Evolutionary conservation across 2,797 vertebrate genomes (phyloP).

Genomic region (Malurus leucopterus): DNA sequence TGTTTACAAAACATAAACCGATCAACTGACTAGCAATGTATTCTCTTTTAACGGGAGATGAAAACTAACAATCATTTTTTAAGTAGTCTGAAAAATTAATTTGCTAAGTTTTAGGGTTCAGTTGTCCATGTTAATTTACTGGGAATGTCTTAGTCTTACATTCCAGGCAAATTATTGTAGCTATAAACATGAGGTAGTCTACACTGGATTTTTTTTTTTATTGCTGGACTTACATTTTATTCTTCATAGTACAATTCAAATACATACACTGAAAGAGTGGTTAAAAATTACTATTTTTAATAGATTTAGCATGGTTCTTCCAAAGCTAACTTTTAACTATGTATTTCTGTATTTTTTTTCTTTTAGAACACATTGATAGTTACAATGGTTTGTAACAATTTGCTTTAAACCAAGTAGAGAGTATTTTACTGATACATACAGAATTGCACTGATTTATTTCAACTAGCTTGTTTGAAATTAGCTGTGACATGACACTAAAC

Average conservation of each 20-base stretch:
- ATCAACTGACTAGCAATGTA: background rate
- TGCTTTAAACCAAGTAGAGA: background rate
- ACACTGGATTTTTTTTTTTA: background rate
- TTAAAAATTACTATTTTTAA: background rate
- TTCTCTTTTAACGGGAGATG: background rate
- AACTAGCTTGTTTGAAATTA: background rate
- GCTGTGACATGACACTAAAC: background rate
- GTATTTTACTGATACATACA: background rate
- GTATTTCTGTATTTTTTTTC: fast-evolving
- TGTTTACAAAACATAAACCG: background rate
- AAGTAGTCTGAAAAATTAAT: background rate
- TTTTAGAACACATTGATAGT: background rate
- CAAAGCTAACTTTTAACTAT: background rate
- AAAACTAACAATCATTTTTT: background rate
- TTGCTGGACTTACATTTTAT: background rate
- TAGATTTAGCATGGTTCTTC: background rate
- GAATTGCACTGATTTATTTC: background rate
- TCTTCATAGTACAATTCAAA: background rate
- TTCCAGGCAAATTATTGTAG: background rate
- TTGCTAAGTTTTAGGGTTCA: background rate
- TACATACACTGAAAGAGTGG: background rate
- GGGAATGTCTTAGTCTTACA: background rate
- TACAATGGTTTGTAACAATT: background rate
- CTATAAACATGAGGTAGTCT: background rate
- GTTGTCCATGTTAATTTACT: background rate